Evolutionary conservation across 2,888 invertebrate genomes (phyloP), one percentile per base, ranked within the genome.

Genomic region (Carabus problematicus): DNA sequence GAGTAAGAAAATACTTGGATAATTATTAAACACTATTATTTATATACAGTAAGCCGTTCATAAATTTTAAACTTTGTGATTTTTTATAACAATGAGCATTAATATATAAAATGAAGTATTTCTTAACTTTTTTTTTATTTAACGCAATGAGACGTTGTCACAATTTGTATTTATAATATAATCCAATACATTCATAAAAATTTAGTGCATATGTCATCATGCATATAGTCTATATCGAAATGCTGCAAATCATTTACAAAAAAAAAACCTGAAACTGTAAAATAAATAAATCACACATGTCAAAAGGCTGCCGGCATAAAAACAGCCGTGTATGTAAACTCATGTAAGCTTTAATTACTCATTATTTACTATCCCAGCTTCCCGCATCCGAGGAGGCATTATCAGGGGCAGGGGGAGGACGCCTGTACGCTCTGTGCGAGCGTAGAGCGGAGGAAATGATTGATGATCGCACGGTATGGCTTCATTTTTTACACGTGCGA

Each of bases 271-370:
- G 56, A 18, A 19, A 19, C n/a, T 11, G 19, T 39, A 60, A 60
- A 67, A 60, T 60, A 67, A 60, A 67, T 60, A 67, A 60, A 54
- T 55, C 55, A 61, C 42, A 39, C 12, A 45, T 45, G 69, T 69
- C 69, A 69, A 61, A 69, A 69, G 19, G 43, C 47, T 45, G 40
- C 56, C 39, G 55, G 56, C 43, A 47, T 62, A 69, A 69, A 69
- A 69, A 67, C 67, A 14, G 40, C 45, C 62, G 40, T 55, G 61
- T 72, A 72, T 73, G 72, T 74, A 73, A 73, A 73, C 74, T 72
- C 74, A 73, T 73, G 74, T 74, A 74, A 70, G 62, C 73, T 73
- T 75, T 75, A 75, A 75, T 75, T 75, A 75, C 72, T 75, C 74
- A 75, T 75, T 73, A 69, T 69, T 69, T 69, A 69, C 55, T 69